Evolutionary conservation across 2,797 vertebrate genomes (phyloP).

Genomic region (Pseudomugil tenellus): DNA sequence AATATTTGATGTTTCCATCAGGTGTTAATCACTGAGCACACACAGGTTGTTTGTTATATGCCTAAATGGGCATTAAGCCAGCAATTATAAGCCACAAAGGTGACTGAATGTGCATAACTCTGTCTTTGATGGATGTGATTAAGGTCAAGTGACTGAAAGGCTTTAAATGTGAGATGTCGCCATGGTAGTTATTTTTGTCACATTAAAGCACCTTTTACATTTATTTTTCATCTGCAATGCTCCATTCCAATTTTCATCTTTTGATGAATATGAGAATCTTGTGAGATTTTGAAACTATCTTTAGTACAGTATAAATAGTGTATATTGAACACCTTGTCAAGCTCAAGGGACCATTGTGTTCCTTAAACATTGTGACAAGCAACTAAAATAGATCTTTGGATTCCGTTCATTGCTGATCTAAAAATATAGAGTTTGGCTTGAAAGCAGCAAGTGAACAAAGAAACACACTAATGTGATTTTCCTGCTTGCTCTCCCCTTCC

Average conservation of each 20-base stretch:
- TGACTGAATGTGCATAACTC: background rate
- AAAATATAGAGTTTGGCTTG: conserved; percentile 69
- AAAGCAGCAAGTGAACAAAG: conserved; percentile 65
- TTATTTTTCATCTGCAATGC: conserved; percentile 33
- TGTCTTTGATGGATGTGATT: conserved; percentile 17
- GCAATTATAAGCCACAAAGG: background rate
- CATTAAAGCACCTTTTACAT: conserved; percentile 49
- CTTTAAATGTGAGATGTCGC: conserved; percentile 44
- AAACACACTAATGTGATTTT: conserved; percentile 63
- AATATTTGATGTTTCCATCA: background rate
- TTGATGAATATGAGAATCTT: conserved; percentile 40
- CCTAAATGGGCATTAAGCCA: background rate
- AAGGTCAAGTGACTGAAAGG: conserved; percentile 47
- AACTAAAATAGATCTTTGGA: conserved; percentile 71
- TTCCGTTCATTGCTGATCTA: conserved; percentile 66
- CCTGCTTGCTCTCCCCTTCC: conserved; percentile 41
- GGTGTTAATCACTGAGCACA: background rate
- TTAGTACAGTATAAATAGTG: conserved; percentile 56
- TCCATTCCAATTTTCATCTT: conserved; percentile 34
- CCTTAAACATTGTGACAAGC: conserved; percentile 67
- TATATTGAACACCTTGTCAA: conserved; percentile 64
- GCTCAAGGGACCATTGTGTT: conserved; percentile 64
- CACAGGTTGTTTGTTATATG: background rate
- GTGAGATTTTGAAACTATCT: conserved; percentile 65
- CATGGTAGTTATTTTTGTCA: conserved; percentile 38